Conservation (phyloP, 2,888 invertebrate genomes). For the Bugula neritina region DNA sequence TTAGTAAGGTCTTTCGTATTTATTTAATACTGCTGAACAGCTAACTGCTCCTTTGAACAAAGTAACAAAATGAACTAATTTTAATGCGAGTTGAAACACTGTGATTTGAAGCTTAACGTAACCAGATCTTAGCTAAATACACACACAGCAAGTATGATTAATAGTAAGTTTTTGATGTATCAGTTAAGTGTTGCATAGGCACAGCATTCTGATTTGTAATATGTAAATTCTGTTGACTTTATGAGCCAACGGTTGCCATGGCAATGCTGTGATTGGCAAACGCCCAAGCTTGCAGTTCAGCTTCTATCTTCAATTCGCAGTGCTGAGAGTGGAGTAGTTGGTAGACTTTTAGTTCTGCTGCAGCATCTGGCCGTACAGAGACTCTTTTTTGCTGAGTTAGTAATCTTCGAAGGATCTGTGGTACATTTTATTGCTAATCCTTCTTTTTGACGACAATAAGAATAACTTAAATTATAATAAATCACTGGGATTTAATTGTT, state of each 20-base stretch:
- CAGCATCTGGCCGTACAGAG: not conserved
- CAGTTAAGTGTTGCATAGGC: too few relatives aligned
- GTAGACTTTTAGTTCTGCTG: not conserved
- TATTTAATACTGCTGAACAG: not conserved
- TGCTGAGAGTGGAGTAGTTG: not conserved
- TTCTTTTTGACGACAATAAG: slow-evolving; percentile 25
- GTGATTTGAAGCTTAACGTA: too few relatives aligned
- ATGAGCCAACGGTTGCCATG: not conserved
- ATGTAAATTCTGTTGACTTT: too few relatives aligned
- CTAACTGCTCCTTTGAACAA: not conserved
- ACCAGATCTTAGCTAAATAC: too few relatives aligned
- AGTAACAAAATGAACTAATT: too few relatives aligned
- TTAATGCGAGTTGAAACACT: too few relatives aligned
- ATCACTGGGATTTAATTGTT: slow-evolving; percentile 23
- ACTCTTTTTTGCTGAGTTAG: too few relatives aligned
- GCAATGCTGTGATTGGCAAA: not conserved
- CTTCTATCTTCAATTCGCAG: not conserved
- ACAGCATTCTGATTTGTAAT: too few relatives aligned
- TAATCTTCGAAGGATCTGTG: slow-evolving; percentile 8
- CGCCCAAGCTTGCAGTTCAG: not conserved
- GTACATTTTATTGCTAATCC: slow-evolving; percentile 22
- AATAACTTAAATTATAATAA: slow-evolving; percentile 1
- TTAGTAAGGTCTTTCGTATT: slow-evolving; percentile 2
- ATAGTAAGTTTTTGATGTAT: too few relatives aligned
- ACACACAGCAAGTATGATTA: too few relatives aligned